Evolutionary conservation across 2,113 vertebrate genomes (phyloP).

Genomic region (Guaruba guarouba): DNA sequence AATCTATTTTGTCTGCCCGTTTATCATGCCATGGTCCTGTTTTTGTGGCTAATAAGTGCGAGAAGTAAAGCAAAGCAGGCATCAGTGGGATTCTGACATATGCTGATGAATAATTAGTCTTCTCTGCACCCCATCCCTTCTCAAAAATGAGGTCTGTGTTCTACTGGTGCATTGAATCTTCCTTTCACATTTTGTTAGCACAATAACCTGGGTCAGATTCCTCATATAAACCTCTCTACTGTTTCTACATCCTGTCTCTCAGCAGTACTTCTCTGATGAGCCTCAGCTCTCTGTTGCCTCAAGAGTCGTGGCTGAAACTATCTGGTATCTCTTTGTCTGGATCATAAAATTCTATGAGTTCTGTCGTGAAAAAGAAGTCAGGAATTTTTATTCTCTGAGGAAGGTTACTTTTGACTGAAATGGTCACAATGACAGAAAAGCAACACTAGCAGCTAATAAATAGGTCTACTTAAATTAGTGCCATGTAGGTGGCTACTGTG

Average conservation of each 20-base stretch:
- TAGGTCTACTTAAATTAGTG: neutral
- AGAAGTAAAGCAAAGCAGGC: neutral
- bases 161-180: neutral
- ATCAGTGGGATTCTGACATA: neutral
- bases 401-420: neutral
- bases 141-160: neutral
- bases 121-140: neutral
- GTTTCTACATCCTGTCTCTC: neutral
- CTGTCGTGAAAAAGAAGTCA: neutral
- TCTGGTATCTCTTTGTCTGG: neutral
- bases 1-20: neutral
- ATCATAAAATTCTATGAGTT: neutral
- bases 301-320: neutral
- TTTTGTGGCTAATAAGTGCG: neutral
- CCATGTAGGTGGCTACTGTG: neutral
- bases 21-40: rapidly evolving
- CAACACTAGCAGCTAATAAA: neutral
- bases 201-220: neutral
- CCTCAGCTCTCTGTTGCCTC: neutral
- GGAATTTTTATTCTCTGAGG: neutral
- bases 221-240: neutral
- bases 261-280: neutral
- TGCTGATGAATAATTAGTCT: neutral
- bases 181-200: neutral
- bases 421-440: neutral